Evolutionary conservation across 2,888 invertebrate species (phyloP).

Genomic region (Orthonychiurus folsomi): DNA sequence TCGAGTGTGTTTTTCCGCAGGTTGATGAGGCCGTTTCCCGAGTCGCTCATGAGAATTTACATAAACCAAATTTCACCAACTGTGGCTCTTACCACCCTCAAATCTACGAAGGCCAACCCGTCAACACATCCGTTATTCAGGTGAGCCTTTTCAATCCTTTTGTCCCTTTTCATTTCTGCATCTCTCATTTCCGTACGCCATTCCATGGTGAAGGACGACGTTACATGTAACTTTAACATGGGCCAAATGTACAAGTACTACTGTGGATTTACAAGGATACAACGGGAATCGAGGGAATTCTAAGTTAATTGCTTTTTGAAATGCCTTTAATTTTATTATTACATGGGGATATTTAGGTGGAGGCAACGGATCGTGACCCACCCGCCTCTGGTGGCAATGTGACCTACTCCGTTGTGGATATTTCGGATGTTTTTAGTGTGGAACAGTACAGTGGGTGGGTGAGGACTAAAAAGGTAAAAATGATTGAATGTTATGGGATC

Average conservation of each 20-base stretch:
- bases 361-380: constrained; percentile 64
- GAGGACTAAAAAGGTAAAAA: constrained; percentile 58
- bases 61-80: constrained; percentile 77
- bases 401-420: constrained; percentile 72
- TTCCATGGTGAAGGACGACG: too few species aligned
- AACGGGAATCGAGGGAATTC: neutral
- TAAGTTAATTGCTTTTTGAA: constrained; percentile 1
- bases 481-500: neutral
- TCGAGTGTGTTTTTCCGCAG: too few species aligned
- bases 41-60: constrained; percentile 41
- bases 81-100: constrained; percentile 72
- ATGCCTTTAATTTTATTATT: neutral
- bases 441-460: constrained; percentile 67
- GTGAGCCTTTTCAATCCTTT: constrained; percentile 51
- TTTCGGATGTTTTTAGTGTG: constrained; percentile 61
- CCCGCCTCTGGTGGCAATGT: constrained; percentile 66
- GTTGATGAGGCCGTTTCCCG: neutral
- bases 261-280: too few species aligned
- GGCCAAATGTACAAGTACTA: too few species aligned
- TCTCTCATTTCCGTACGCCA: too few species aligned
- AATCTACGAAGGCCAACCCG: constrained; percentile 67
- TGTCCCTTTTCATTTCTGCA: too few species aligned
- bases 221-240: too few species aligned
- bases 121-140: constrained; percentile 64
- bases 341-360: constrained; percentile 50